Evolutionary conservation across 2,888 invertebrate species (phyloP).

Genomic region (Stratiomys singularior): DNA sequence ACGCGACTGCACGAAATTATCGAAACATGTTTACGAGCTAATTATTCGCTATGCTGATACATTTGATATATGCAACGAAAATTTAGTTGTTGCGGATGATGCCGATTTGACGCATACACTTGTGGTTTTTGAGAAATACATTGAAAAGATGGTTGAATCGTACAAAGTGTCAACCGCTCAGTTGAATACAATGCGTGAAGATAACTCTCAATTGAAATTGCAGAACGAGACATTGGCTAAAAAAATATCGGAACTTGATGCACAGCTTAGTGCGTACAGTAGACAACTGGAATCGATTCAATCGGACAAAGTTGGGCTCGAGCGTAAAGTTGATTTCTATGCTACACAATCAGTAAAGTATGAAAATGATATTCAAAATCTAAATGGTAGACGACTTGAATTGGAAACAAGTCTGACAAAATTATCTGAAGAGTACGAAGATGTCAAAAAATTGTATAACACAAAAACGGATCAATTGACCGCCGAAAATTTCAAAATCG

Average conservation of each 20-base stretch:
- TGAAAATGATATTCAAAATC: constrained; percentile 18
- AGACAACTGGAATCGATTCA: not conserved
- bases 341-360: not conserved
- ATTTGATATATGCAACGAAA: constrained; percentile 54
- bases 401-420: not conserved
- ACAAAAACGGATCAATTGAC: not conserved
- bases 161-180: constrained; percentile 53
- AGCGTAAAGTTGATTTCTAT: constrained; percentile 3
- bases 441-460: not conserved
- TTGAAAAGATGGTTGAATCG: constrained; percentile 54
- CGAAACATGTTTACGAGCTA: constrained; percentile 54
- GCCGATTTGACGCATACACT: constrained; percentile 53
- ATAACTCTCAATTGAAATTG: not conserved
- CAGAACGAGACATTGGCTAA: not conserved
- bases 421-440: constrained; percentile 1
- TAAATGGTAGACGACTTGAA: not conserved
- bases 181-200: constrained; percentile 23
- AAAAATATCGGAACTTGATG: constrained; percentile 9
- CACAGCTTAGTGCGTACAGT: not conserved
- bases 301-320: constrained; percentile 5
- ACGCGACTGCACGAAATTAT: constrained; percentile 54
- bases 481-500: not conserved
- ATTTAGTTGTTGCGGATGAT: constrained; percentile 51
- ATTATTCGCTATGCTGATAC: constrained; percentile 50
- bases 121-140: constrained; percentile 55